Base-by-base conservation (phyloP, 2,113 vertebrate genomes). In the Felis chaus region DNA sequence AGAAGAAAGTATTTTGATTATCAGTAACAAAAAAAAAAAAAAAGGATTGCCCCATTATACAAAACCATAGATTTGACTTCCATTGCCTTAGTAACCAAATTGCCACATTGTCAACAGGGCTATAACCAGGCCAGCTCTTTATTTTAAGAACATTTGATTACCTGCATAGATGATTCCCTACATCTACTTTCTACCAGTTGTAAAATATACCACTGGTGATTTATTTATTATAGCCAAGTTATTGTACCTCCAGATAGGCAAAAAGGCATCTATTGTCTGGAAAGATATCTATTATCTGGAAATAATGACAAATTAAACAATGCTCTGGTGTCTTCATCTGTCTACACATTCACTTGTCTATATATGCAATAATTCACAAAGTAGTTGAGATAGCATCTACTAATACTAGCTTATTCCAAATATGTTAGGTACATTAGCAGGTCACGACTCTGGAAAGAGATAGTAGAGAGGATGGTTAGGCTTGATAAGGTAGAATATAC, bases 1-100 rank as follows among this genome's bases (percentile, higher is more conserved):
- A 88, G 83, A 91, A 96, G 27, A 84, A 96, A 87, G 50, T 1
- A 65, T 55, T 79, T 89, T 71, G 31, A 66, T 74, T 57, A 94
- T 73, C 9, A 41, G 31, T 39, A 68, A 73, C 12, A 41, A 21
- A 25, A 23, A n/a, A 13, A 68, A 16, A 29, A 33, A 31, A 16
- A n/a, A 31, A 66, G 41, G 15, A 33, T 57, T 91, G n/a, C 1
- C 19, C 48, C 19, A 27, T 83, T 88, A 36, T 68, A 1, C 10
- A 48, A 69, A 71, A 88, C 80, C 23, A 79, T 8, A 96, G 48
- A 39, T 66, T 66, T 91, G 18, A 5, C 63, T 83, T 87, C 15
- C 33, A n/a, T 86, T 94, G 39, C 4, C 7, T 69, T 76, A 83
- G 55, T 78, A 95, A 89, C 3, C 33, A 65, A 89, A 92, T 11